Conservation (phyloP, 2,888 invertebrate species). For the Chloromyia formosa region DNA sequence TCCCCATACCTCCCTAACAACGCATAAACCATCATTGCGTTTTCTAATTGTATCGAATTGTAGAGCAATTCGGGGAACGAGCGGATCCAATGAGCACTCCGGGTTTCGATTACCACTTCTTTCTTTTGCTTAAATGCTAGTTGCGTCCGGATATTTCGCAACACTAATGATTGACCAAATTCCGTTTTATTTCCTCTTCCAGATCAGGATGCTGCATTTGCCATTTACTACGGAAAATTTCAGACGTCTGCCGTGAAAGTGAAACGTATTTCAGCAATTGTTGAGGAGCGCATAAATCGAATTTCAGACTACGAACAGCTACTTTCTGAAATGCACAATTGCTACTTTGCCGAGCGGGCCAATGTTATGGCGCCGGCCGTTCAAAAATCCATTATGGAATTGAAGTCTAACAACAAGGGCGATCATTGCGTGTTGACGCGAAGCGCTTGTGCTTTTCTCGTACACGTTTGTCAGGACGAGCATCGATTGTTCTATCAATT, state of each 20-base stretch:
- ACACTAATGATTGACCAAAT: no score
- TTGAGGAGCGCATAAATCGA: constrained; percentile 79
- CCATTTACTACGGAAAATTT: constrained; percentile 93
- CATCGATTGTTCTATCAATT: constrained; percentile 91
- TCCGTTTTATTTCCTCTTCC: not conserved
- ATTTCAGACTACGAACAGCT: constrained; percentile 79
- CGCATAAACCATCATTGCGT: no score
- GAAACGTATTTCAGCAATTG: constrained; percentile 79
- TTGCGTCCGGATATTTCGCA: no score
- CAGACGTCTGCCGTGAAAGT: constrained; percentile 90
- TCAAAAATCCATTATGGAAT: constrained; percentile 72
- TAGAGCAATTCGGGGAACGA: no score
- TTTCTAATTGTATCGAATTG: no score
- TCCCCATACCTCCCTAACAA: no score
- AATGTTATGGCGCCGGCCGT: constrained; percentile 76
- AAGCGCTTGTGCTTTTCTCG: constrained; percentile 87
- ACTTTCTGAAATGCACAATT: constrained; percentile 81
- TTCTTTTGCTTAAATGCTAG: no score
- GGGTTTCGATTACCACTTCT: no score
- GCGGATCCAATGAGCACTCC: no score
- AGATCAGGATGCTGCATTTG: constrained; percentile 74
- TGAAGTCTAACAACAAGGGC: constrained; percentile 71
- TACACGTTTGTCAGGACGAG: constrained; percentile 95
- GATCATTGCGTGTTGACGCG: constrained; percentile 87
- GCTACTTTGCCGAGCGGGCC: constrained; percentile 80